These are phyloP conservation scores for Sicus ferrugineus DNA, from an alignment of 2,888 invertebrate genomes.

Conservation along the genomic window DNA sequence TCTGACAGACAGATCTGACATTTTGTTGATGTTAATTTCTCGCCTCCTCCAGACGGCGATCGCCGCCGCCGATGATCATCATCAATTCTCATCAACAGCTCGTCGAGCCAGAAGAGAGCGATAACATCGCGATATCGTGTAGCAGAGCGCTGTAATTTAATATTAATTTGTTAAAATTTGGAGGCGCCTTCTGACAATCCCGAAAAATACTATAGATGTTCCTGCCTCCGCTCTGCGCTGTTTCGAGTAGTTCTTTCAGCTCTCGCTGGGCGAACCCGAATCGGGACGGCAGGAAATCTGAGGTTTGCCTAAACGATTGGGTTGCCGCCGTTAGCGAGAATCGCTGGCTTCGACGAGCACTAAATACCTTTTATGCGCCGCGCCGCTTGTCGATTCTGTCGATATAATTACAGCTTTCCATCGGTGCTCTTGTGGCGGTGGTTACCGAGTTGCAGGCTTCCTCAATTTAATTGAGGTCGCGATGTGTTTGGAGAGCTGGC, in stretches of 20 bases:
- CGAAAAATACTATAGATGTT: background rate
- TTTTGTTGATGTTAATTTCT: conserved; percentile 47
- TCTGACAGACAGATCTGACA: conserved; percentile 45
- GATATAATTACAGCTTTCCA: conserved; percentile 23
- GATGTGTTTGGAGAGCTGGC: conserved; percentile 30
- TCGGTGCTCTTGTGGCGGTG: background rate
- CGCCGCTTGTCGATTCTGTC: conserved; percentile 24
- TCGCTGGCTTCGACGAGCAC: background rate
- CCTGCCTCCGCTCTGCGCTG: too few species aligned
- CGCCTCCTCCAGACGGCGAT: conserved; percentile 38
- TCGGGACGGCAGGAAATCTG: background rate
- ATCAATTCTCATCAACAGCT: conserved; percentile 23
- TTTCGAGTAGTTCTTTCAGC: background rate
- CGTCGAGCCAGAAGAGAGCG: background rate
- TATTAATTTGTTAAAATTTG: conserved; percentile 60
- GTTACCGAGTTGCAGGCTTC: conserved; percentile 2
- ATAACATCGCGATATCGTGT: background rate
- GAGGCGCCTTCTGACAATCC: conserved; percentile 48
- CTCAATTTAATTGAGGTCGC: conserved; percentile 33
- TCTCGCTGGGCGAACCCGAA: background rate
- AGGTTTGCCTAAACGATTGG: conserved; percentile 16
- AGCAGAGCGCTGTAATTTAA: conserved; percentile 53
- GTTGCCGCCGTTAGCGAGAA: background rate
- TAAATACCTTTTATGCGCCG: conserved; percentile 28
- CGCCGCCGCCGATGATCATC: conserved; percentile 5